These are phyloP conservation scores for Schizopygopsis malacanthus DNA, from an alignment of 2,797 vertebrate species.

Conservation along the genomic window DNA sequence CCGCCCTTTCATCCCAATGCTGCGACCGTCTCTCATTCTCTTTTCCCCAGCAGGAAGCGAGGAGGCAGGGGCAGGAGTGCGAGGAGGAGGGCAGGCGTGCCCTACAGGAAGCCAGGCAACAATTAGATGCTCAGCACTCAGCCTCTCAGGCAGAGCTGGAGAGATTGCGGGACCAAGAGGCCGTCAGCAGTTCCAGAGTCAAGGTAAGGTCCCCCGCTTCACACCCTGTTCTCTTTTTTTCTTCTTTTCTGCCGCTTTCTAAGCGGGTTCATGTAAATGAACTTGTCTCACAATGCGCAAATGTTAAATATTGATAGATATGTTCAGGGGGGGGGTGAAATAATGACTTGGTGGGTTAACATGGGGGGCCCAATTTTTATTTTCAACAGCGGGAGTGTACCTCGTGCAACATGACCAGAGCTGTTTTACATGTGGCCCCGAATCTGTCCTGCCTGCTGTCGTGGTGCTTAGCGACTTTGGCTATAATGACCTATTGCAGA, in stretches of 20 bases:
- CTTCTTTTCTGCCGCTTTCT: slow-evolving; percentile 38
- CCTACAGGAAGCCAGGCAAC: slow-evolving; percentile 88
- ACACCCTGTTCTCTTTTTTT: slow-evolving; percentile 2
- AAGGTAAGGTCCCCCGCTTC: slow-evolving; percentile 78
- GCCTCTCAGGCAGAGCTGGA: slow-evolving; percentile 92
- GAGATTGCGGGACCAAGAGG: slow-evolving; percentile 86
- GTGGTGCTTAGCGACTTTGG: slow-evolving; percentile 42
- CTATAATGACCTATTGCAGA: slow-evolving; percentile 36
- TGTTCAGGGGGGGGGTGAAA: slow-evolving; percentile 56
- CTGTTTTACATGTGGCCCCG: slow-evolving; percentile 46
- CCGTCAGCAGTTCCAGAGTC: slow-evolving; percentile 81
- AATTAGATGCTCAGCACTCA: slow-evolving; percentile 83
- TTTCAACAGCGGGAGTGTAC: slow-evolving; percentile 22
- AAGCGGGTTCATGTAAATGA: slow-evolving; percentile 53
- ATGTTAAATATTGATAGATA: slow-evolving; percentile 63
- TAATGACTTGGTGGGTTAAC: slow-evolving; percentile 59
- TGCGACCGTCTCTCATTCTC: slow-evolving; percentile 42
- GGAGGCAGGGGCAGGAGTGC: slow-evolving; percentile 89
- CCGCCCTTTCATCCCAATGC: slow-evolving; percentile 62
- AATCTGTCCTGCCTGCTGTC: slow-evolving; percentile 51
- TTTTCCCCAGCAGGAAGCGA: slow-evolving; percentile 82
- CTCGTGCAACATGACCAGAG: slow-evolving; percentile 21
- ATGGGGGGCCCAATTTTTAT: slow-evolving; percentile 25
- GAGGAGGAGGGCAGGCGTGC: slow-evolving; percentile 79
- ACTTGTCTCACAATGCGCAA: slow-evolving; percentile 49